These are phyloP conservation scores for Epsilonema sp. DNA, from an alignment of 2,888 invertebrate genomes.

Conservation along the genomic window DNA sequence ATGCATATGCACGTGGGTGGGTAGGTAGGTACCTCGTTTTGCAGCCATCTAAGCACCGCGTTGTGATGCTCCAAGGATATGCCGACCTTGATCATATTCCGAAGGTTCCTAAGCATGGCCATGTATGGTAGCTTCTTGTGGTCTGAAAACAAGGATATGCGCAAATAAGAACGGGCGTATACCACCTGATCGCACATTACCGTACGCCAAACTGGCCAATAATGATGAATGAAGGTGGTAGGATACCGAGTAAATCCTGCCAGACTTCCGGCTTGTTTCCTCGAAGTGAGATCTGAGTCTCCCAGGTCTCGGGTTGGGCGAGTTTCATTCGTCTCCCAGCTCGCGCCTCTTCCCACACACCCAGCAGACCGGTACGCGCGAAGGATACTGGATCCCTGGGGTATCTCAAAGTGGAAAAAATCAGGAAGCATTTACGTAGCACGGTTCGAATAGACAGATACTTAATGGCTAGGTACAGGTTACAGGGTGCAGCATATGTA, in stretches of 20 bases:
- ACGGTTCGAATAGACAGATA: not conserved
- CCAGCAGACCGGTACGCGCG: conserved; percentile 28
- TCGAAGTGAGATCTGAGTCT: conserved; percentile 33
- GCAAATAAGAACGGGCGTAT: not conserved
- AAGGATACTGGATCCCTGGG: conserved; percentile 30
- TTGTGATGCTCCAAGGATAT: conserved; percentile 32
- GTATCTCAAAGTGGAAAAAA: conserved; percentile 29
- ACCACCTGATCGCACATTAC: not conserved
- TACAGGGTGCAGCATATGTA: no score
- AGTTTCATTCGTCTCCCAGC: conserved; percentile 36
- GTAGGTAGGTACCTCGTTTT: conserved; percentile 33
- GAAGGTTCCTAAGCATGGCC: conserved; percentile 36
- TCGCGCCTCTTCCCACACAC: conserved; percentile 29
- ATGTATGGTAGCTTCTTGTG: conserved; percentile 36
- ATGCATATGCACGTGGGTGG: no score
- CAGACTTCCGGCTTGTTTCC: conserved; percentile 35
- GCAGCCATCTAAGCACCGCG: conserved; percentile 27
- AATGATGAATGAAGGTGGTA: not conserved
- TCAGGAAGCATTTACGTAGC: not conserved
- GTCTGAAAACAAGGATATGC: conserved; percentile 24
- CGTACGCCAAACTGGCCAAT: conserved; percentile 1
- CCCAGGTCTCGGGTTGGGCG: conserved; percentile 36
- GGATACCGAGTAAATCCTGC: conserved; percentile 32
- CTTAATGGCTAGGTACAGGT: not conserved
- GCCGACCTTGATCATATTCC: conserved; percentile 34